Base-by-base conservation (phyloP, 2,888 invertebrate genomes). In the Drosophila sordidapex region DNA sequence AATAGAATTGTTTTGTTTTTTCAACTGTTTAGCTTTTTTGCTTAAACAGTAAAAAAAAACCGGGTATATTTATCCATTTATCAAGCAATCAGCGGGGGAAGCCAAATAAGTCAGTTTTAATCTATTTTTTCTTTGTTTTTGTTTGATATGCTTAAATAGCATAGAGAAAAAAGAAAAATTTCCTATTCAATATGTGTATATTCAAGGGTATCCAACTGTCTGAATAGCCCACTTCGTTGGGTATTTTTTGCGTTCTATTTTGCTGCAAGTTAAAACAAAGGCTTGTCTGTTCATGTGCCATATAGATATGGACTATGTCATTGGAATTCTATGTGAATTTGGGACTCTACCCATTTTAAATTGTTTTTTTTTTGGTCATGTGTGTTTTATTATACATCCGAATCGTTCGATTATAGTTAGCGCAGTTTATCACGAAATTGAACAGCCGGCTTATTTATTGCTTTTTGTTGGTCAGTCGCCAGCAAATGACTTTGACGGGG, bases 251-350 rank as follows among this genome's bases (percentile, higher is more conserved):
- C 15, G 27, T 54, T 36, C 18, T 49, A 43, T 49, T 53, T 49
- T 15, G 8, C 33, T 57, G 66, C 33, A 70, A 64, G 76, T 70
- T 74, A 89, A 87, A 84, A 89, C 75, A 84, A 87, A 75, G 74
- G 78, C 81, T 60, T 76, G 71, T 70, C 77, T 56, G 64, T 56
- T 70, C 58, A 49, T 64, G 61, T 72, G 57, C 15, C 29, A 58
- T 74, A 57, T 57, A 56, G 57, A 58, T 68, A 51, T 57, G 18
- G 46, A 36, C 35, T 60, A 61, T 60, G 36, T 68, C 36, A 63
- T 51, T 51, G 49, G 52, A 48, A 64, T 66, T 58, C 31, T 31
- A 38, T 57, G 18, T 18, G 27, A 40, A 63, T 48, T 46, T 36
- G 25, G 10, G 7, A 49, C 53, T 36, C 40, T 29, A 38, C 4